Percentiles rank a stretch among this genome's conserved stretches.
These are phyloP conservation scores for Choloepus hoffmanni DNA, from an alignment of 2,113 vertebrate genomes.

Conservation along the genomic window DNA sequence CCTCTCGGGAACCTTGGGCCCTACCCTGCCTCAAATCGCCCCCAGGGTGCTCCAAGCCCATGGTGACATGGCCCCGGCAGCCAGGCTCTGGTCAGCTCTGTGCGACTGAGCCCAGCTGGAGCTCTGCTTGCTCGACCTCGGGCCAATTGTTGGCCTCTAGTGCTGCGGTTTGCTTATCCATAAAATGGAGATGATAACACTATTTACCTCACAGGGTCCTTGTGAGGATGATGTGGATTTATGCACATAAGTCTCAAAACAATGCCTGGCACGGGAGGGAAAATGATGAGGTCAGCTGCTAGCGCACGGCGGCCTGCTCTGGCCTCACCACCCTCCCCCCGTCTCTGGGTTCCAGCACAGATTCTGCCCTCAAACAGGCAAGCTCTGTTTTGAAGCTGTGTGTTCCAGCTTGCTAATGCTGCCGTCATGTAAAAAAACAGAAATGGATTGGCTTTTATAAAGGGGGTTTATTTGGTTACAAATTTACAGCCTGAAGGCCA, in stretches of 20 bases:
- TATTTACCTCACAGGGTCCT: constrained; percentile 24
- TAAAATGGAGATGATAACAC: constrained; percentile 36
- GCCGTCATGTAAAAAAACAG: no score
- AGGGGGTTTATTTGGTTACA: no score
- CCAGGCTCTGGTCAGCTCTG: background rate
- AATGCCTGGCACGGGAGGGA: constrained; percentile 46
- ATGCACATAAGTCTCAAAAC: constrained; percentile 55
- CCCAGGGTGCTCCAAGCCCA: background rate
- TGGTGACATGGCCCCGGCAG: background rate
- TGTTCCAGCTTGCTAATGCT: no score
- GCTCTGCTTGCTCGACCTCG: background rate
- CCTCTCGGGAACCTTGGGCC: background rate
- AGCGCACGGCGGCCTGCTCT: background rate
- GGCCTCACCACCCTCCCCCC: background rate
- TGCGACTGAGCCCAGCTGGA: no score
- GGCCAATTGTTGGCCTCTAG: background rate
- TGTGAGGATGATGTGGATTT: background rate
- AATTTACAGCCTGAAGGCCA: no score
- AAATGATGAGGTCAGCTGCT: constrained; percentile 46
- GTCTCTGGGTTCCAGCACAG: background rate
- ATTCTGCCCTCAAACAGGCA: background rate
- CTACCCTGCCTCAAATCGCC: background rate
- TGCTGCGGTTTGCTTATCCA: constrained; percentile 17
- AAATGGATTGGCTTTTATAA: no score
- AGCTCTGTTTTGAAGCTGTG: background rate